A percentile compares a stretch with the other conserved stretches of the same genome.
Conservation (phyloP, 2,113 vertebrate species). For the Cavia aperea region DNA sequence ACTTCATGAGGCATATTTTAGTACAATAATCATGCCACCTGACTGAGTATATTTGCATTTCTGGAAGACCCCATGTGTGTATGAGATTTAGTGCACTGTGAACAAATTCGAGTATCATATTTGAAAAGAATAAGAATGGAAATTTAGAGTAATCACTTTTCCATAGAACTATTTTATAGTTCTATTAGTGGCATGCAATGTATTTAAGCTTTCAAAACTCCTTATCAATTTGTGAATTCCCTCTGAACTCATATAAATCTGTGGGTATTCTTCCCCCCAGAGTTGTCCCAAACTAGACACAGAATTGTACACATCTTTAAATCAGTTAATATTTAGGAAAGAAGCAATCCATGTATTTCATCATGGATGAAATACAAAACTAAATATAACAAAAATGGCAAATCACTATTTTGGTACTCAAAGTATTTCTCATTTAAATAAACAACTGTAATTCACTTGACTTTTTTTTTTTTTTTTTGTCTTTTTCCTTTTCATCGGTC, state of each 20-base stretch:
- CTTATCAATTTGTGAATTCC: neutral
- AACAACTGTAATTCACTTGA: neutral
- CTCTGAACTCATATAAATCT: neutral
- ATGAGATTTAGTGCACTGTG: neutral
- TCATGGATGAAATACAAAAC: neutral
- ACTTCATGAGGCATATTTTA: neutral
- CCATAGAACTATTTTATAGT: neutral
- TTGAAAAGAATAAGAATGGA: neutral
- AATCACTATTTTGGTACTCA: neutral
- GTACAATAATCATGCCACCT: neutral
- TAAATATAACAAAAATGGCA: neutral
- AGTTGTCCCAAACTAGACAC: neutral
- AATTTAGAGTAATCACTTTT: neutral
- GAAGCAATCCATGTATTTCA: neutral
- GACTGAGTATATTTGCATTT: neutral
- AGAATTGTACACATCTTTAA: neutral
- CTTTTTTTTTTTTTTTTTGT: neutral
- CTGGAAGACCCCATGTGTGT: neutral
- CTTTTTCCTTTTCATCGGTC: too few relatives aligned
- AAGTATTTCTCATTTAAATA: neutral
- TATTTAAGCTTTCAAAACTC: neutral
- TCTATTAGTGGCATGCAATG: accelerated
- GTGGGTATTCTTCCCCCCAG: neutral
- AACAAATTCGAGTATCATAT: neutral
- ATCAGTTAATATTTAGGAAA: neutral